Evolutionary conservation across 2,797 vertebrate species (phyloP), one percentile per base, ranked within the genome.

Genomic region (Poecilia picta): DNA sequence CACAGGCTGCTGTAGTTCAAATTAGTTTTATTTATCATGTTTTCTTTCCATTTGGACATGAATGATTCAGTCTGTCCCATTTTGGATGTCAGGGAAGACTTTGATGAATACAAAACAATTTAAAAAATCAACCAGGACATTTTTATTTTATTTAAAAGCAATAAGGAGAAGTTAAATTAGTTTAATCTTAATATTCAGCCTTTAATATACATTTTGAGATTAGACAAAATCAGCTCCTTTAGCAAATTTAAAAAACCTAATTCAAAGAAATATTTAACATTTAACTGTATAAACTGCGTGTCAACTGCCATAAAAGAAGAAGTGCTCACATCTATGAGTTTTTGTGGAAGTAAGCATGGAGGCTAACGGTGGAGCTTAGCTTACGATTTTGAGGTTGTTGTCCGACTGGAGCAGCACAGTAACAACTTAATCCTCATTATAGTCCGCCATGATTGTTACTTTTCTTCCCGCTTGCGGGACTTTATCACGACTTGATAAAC

Each of bases 31-130:
- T 80, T 83, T 83, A 84, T 93, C 94, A 93, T 81, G 86, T 77
- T 95, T 94, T 95, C 94, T 93, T 81, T 86, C 75, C 55, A 83
- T 79, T 88, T 85, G 80, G 81, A 90, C 89, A 90, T 81, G 87
- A 92, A 91, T 94, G 93, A 93, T 86, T 95, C 93, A 93, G 75
- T 18, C 87, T 77, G 77, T 72, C 81, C 82, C 83, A 57, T 84
- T 91, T 87, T 72, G 81, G 83, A 68, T 77, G 85, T 79, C 76
- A 77, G 76, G 11, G 62, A 81, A 72, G 74, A 77, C 74, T 73
- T 82, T 73, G 68, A 49, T 83, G 64, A 64, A 18, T 12, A 31
- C 36, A 20, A 28, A 76, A 74, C 8, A 18, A 15, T 18, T n/a
- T 1, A 33, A 13, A 28, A 64, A 36, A 36, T 2, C 16, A 33